Evolutionary conservation across 2,797 vertebrate genomes (phyloP).

Genomic region (Morelia viridis): DNA sequence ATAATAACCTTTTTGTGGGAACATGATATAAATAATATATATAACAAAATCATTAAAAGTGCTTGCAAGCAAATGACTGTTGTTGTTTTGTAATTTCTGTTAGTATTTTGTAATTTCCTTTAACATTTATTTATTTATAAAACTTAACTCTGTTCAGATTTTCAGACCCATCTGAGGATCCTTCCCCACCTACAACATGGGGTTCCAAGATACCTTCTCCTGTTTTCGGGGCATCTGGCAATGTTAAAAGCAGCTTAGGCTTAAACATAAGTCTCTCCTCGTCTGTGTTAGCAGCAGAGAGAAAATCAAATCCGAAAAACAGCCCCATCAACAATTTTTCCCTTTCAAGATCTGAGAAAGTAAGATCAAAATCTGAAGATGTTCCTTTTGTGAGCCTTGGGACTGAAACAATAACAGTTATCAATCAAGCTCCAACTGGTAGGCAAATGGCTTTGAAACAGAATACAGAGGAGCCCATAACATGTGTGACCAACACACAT

Average conservation of each 20-base stretch:
- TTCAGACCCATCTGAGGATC: slow-evolving; percentile 67
- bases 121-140: background rate
- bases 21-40: background rate
- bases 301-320: slow-evolving; percentile 66
- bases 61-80: background rate
- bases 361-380: slow-evolving; percentile 74
- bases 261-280: slow-evolving; percentile 70
- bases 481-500: slow-evolving; percentile 45
- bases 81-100: slow-evolving; percentile 6
- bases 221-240: slow-evolving; percentile 73
- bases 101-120: slow-evolving; percentile 10
- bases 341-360: slow-evolving; percentile 66
- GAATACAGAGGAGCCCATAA: slow-evolving; percentile 56
- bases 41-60: background rate
- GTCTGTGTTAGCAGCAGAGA: slow-evolving; percentile 72
- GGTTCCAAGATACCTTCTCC: slow-evolving; percentile 67
- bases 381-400: slow-evolving; percentile 65
- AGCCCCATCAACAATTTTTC: slow-evolving; percentile 61
- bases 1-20: background rate
- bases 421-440: slow-evolving; percentile 64
- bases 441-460: slow-evolving; percentile 67
- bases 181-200: slow-evolving; percentile 63
- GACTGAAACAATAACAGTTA: slow-evolving; percentile 61
- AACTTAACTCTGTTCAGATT: slow-evolving; percentile 68
- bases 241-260: slow-evolving; percentile 66